These are phyloP conservation scores for Montipora sp. DNA, from an alignment of 64 coral and sea anemone genomes.

Conservation along the genomic window DNA sequence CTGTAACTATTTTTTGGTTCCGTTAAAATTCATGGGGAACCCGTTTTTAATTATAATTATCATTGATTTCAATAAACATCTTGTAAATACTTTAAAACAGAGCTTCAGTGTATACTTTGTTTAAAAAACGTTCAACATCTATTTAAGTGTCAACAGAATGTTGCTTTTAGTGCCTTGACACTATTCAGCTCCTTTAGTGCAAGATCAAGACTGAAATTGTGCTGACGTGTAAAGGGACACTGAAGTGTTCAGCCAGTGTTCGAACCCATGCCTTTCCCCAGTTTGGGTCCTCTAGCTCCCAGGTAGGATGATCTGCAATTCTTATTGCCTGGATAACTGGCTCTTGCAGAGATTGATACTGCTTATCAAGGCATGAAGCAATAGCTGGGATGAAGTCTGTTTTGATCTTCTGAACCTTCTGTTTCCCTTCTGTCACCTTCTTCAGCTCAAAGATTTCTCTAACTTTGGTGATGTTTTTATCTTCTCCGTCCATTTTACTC, in stretches of 20 bases:
- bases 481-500: not conserved
- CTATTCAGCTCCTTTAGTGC: conserved; percentile 39
- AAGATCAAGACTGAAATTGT: conserved; percentile 38
- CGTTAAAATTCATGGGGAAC: too few species aligned
- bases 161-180: conserved; percentile 38
- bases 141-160: too few species aligned
- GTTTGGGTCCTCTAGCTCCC: not conserved
- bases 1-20: too few species aligned
- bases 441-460: conserved; percentile 57
- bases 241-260: conserved; percentile 42
- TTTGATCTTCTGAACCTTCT: conserved; percentile 56
- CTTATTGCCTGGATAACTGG: conserved; percentile 1
- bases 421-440: conserved; percentile 56
- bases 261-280: not conserved
- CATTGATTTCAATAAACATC: too few species aligned
- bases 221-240: not conserved
- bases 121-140: too few species aligned
- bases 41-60: too few species aligned
- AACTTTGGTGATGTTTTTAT: conserved; percentile 51
- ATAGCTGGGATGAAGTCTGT: conserved; percentile 51
- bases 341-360: conserved; percentile 18
- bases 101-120: too few species aligned
- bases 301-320: not conserved
- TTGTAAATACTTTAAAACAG: too few species aligned
- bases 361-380: conserved; percentile 6